These are phyloP conservation scores for Lottia scabra DNA, from an alignment of 2,888 invertebrate species.

Conservation along the genomic window DNA sequence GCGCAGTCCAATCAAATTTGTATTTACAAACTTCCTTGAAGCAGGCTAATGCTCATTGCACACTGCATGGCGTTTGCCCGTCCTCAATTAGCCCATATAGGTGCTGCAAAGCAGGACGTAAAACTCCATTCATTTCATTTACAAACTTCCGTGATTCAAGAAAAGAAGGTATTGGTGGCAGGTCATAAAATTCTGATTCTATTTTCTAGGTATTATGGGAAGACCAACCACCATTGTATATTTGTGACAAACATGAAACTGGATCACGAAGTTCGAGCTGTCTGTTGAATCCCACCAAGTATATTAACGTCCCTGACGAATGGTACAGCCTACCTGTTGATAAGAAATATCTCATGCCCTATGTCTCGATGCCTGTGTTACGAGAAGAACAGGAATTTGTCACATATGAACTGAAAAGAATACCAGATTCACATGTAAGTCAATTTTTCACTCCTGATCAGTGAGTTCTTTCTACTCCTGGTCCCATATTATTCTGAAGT, in stretches of 20 bases:
- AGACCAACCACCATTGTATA: slow-evolving; percentile 40
- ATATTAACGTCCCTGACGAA: slow-evolving; percentile 56
- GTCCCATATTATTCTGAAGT: background rate
- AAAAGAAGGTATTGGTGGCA: too few relatives aligned
- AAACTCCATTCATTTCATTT: too few relatives aligned
- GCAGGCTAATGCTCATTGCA: too few relatives aligned
- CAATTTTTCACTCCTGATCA: background rate
- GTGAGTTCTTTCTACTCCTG: background rate
- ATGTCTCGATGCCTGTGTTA: slow-evolving; percentile 55
- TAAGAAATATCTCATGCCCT: slow-evolving; percentile 54
- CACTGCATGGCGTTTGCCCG: too few relatives aligned
- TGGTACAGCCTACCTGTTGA: slow-evolving; percentile 61
- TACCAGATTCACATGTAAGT: slow-evolving; percentile 58
- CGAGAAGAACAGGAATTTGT: slow-evolving; percentile 59
- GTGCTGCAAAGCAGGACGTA: too few relatives aligned
- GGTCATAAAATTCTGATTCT: too few relatives aligned
- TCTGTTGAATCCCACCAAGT: slow-evolving; percentile 48
- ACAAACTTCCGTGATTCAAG: too few relatives aligned
- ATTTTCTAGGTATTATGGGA: slow-evolving; percentile 47
- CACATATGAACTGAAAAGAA: slow-evolving; percentile 53
- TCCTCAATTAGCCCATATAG: too few relatives aligned
- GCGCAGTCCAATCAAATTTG: too few relatives aligned
- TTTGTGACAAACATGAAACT: slow-evolving; percentile 7
- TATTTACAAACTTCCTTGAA: too few relatives aligned
- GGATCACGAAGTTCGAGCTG: slow-evolving; percentile 30